Base-by-base conservation (phyloP, 2,113 vertebrate genomes). In the Ptilonorhynchus violaceus region DNA sequence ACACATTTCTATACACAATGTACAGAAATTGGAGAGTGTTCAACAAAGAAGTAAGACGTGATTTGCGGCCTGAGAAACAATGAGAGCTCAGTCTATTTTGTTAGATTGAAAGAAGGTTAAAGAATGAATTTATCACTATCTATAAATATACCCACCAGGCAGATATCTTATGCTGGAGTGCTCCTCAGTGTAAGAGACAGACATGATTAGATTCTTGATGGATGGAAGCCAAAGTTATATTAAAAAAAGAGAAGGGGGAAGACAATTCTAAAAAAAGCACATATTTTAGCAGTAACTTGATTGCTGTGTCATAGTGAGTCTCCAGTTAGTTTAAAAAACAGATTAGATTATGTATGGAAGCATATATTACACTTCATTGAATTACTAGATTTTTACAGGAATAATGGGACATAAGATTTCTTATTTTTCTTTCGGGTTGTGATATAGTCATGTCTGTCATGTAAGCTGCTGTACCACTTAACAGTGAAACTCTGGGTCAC, bases 81-180 rank as follows among this genome's bases (percentile, higher is more conserved):
- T 52, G 59, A 73, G 55, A 27, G 33, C 67, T 88, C 49, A 9
- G 41, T 79, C 78, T 92, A 1, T 83, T 88, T 73, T 82, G 46
- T 85, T 89, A 79, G 56, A 55, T 31, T 79, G 78, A 66, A 83
- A 85, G 62, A 55, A 79, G 16, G 53, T 79, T 96, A 59, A 89
- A 92, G 87, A 91, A 83, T 92, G 16, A 73, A 46, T 96, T 81
- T 59, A 77, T 89, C 55, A 23, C n/a, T 81, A 25, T 82, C 87
- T 94, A 50, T 90, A 96, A 96, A 89, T 96, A 94, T 13, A 79
- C 47, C 63, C 84, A 76, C 49, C 63, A 82, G 87, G 78, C 79
- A 94, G 63, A 42, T 93, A 66, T 6, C 64, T 84, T 70, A 17
- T 39, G 33, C 55, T 88, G 88, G 46, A 83, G 74, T 58, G 82